Evolutionary conservation across 2,113 vertebrate species (phyloP).

Genomic region (Mormyrus iriodes): DNA sequence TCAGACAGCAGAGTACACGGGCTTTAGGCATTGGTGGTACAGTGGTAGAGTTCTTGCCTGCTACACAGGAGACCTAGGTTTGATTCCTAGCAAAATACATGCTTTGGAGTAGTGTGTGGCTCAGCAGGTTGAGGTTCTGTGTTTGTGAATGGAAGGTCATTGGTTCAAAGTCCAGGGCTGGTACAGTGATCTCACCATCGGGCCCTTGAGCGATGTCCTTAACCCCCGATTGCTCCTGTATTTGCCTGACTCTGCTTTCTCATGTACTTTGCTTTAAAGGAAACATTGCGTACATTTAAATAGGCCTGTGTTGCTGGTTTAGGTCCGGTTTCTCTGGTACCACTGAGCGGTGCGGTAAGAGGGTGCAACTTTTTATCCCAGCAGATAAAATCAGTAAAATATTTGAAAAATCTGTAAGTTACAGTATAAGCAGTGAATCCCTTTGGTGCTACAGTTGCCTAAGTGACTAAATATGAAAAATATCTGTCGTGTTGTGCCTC

Average conservation of each 20-base stretch:
- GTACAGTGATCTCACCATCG: not conserved
- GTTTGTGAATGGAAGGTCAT: not conserved
- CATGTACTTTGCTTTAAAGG: not conserved
- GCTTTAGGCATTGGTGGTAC: slow-evolving; percentile 16
- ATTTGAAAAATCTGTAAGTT: slow-evolving; percentile 1
- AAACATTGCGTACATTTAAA: not conserved
- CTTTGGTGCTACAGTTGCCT: not conserved
- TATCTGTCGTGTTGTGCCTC: slow-evolving; percentile 18
- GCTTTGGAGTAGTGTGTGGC: not conserved
- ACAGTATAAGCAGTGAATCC: not conserved
- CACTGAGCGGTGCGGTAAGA: not conserved
- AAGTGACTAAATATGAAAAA: slow-evolving; percentile 28
- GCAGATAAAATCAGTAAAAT: not conserved
- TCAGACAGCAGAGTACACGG: not conserved
- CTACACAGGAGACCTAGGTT: not conserved
- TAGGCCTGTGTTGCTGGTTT: not conserved
- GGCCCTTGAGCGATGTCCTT: not conserved
- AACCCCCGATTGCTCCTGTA: not conserved
- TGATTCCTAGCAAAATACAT: not conserved
- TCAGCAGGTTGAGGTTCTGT: not conserved
- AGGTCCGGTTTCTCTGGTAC: not conserved
- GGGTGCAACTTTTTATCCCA: not conserved
- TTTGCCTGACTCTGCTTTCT: not conserved
- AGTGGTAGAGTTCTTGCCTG: not conserved
- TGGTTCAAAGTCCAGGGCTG: not conserved